Base-by-base conservation (phyloP, 2,113 vertebrate genomes). In the Oxygymnocypris stewartii region DNA sequence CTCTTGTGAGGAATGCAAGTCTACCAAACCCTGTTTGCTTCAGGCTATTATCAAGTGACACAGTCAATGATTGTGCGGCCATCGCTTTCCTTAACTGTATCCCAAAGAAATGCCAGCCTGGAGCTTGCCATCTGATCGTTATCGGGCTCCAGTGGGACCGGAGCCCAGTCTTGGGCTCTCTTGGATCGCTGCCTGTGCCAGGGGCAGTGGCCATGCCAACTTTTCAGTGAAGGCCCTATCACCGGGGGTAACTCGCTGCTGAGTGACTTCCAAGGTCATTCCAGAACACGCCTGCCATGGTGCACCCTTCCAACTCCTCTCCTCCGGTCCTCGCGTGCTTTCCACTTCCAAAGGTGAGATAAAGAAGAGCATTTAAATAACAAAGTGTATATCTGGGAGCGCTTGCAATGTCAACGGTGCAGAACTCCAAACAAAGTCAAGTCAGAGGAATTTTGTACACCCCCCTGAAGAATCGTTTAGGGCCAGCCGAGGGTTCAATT, bases 41-140 rank as follows among this genome's bases (percentile, higher is more conserved):
- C 78, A 47, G 88, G 88, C 89, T 84, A 80, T 90, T 87, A 82
- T 90, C 82, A 88, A 81, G 85, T 88, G 89, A 88, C 91, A 89
- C 65, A 57, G 85, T 79, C 69, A 89, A 82, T 88, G 85, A 88
- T 84, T 82, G 83, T 89, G 85, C 83, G 81, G 49, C 85, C 77
- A 83, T 85, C 82, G 85, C 75, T 85, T 90, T 89, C 61, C 86
- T 89, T 89, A 89, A 88, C 88, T 86, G 88, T 90, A 88, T 87
- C 59, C 84, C 85, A 87, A 89, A 86, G 86, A 90, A 88, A 89
- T 85, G 74, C 86, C 84, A 86, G 85, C 79, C 63, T 67, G 77
- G 77, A 86, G 79, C 87, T 63, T 88, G 79, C 84, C 84, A 77
- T 84, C 75, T 69, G 51, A 89, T 90, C 88, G 59, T 90, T 91